Percentiles rank a stretch among this genome's conserved stretches.
Evolutionary conservation across 2,888 invertebrate genomes (phyloP).

Genomic region (Drosophila lacicola): DNA sequence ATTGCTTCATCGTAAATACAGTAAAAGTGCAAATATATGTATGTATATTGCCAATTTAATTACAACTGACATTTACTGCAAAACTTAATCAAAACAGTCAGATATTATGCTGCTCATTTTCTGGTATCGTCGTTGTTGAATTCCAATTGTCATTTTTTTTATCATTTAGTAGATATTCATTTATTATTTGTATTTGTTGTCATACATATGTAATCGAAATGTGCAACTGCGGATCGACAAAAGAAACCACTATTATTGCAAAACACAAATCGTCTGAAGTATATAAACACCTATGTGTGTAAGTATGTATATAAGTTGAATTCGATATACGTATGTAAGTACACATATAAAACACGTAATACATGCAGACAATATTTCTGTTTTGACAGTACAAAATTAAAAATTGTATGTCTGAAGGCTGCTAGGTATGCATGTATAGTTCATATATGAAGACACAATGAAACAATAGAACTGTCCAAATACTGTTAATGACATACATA

Average conservation of each 20-base stretch:
- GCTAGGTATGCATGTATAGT: neutral
- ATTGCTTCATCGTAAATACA: neutral
- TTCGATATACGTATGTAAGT: constrained; percentile 1
- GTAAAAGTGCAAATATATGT: too few relatives aligned
- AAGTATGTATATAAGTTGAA: neutral
- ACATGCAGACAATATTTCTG: constrained; percentile 26
- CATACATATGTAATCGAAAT: constrained; percentile 7
- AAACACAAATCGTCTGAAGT: neutral
- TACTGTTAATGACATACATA: constrained; percentile 48
- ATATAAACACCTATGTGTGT: constrained; percentile 3
- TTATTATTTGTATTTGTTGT: neutral
- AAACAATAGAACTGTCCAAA: constrained; percentile 39
- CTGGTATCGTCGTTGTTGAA: too few relatives aligned
- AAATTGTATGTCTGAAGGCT: constrained; percentile 26
- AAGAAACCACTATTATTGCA: constrained; percentile 17
- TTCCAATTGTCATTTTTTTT: too few relatives aligned
- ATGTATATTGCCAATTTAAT: too few relatives aligned
- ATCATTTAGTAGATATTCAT: neutral
- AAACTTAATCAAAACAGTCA: too few relatives aligned
- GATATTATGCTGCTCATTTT: too few relatives aligned
- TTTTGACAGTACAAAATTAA: constrained; percentile 20
- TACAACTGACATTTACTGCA: too few relatives aligned
- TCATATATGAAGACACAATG: constrained; percentile 21
- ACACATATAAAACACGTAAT: constrained; percentile 35
- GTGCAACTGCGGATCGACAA: constrained; percentile 19